phyloP scores from a whole-genome alignment of 23 tunicate species.

The Halocynthia roretzi region DNA sequence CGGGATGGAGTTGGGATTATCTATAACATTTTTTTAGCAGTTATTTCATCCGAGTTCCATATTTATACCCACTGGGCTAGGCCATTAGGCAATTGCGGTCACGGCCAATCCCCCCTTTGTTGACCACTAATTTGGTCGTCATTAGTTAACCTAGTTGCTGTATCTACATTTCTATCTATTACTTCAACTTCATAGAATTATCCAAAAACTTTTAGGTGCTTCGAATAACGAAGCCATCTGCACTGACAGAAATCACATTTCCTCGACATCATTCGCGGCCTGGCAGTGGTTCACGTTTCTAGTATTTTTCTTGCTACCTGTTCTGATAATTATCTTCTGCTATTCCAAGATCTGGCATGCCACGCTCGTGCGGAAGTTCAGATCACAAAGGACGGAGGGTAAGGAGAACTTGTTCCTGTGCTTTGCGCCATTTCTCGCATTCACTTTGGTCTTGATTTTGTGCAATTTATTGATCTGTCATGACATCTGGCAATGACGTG shows the following conservation, averaged over 20 bases:
- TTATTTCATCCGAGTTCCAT: no score
- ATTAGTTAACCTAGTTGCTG: no score
- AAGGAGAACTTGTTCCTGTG: neutral
- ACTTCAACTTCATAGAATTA: no score
- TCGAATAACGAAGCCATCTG: no score
- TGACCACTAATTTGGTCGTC: no score
- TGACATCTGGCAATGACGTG: neutral
- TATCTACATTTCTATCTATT: no score
- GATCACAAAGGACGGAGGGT: conserved; percentile 20
- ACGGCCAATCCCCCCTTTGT: no score
- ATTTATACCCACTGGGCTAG: no score
- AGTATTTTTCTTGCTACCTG: conserved; percentile 47
- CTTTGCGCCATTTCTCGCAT: neutral
- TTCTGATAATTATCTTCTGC: conserved; percentile 36
- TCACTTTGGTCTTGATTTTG: neutral
- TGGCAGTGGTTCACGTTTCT: conserved; percentile 52
- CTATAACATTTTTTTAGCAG: no score
- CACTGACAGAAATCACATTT: conserved; percentile 1
- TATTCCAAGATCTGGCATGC: conserved; percentile 49
- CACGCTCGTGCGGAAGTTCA: conserved; percentile 28
- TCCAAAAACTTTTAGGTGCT: no score
- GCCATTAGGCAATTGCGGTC: no score
- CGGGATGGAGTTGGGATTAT: no score
- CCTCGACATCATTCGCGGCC: conserved; percentile 23
- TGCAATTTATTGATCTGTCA: neutral